Conservation (phyloP, 2,797 vertebrate genomes). For the Enoplosus armatus region DNA sequence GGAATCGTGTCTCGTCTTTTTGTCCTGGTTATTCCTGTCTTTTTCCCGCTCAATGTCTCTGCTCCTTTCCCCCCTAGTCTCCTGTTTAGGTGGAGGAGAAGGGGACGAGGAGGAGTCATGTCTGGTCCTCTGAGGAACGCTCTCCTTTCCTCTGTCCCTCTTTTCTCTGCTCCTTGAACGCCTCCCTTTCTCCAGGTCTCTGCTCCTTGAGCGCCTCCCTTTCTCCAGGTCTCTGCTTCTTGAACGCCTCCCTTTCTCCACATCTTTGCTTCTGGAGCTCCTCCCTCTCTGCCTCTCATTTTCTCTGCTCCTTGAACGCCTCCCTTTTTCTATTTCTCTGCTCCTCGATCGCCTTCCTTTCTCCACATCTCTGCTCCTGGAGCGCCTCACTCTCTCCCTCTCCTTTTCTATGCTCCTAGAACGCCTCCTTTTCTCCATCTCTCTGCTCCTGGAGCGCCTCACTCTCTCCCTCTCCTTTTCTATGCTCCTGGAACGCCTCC, state of each 20-base stretch:
- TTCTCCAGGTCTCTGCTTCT: conserved; percentile 12
- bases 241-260: neutral
- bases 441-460: conserved; percentile 20
- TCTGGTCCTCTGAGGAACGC: conserved; percentile 50
- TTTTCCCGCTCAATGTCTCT: conserved; percentile 53
- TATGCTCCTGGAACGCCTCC: neutral
- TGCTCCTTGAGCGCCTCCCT: neutral
- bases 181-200: conserved; percentile 26
- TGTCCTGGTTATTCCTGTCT: conserved; percentile 55
- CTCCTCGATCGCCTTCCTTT: conserved; percentile 9
- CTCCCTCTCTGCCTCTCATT: conserved; percentile 25
- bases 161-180: conserved; percentile 42
- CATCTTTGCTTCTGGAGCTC: conserved; percentile 14
- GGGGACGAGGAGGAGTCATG: conserved; percentile 71
- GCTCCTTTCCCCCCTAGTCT: conserved; percentile 56
- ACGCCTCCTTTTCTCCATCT: conserved; percentile 6
- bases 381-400: neutral
- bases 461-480: conserved; percentile 32
- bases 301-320: conserved; percentile 50
- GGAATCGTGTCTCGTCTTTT: conserved; percentile 58
- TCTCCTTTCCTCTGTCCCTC: conserved; percentile 55
- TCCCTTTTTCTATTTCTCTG: neutral
- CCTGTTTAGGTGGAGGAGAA: conserved; percentile 58
- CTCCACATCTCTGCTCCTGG: conserved; percentile 24
- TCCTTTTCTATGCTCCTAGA: conserved; percentile 29